These are phyloP conservation scores for Calameuta filiformis DNA, from an alignment of 2,888 invertebrate genomes.

Conservation along the genomic window DNA sequence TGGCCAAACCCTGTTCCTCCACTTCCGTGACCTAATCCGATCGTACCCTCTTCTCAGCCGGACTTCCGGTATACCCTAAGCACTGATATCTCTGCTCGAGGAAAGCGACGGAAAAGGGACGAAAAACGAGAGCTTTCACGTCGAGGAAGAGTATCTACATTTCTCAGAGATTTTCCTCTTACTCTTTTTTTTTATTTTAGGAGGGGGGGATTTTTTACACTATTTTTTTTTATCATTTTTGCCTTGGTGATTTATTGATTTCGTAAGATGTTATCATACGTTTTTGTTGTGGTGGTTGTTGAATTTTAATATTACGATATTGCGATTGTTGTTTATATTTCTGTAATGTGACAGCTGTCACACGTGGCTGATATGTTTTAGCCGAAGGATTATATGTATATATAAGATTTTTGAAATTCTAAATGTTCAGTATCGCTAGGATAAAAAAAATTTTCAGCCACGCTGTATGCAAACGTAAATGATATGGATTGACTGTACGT, in stretches of 20 bases:
- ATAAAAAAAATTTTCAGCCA: background rate
- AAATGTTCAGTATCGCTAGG: background rate
- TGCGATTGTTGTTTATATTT: too few species aligned
- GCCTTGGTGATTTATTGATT: background rate
- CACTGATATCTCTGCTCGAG: background rate
- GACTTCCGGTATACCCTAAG: background rate
- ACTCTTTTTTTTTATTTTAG: too few species aligned
- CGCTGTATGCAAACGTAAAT: background rate
- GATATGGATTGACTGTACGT: background rate
- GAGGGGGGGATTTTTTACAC: background rate
- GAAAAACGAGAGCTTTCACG: background rate
- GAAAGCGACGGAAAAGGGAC: background rate
- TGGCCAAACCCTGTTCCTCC: background rate
- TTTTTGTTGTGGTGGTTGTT: background rate
- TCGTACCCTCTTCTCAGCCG: background rate
- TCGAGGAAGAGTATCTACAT: background rate
- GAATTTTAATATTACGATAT: background rate
- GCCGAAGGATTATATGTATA: too few species aligned
- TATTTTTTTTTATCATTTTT: background rate
- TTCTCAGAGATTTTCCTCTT: background rate
- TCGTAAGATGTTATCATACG: background rate
- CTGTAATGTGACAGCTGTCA: too few species aligned
- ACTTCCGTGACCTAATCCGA: background rate
- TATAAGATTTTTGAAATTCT: background rate
- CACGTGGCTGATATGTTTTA: too few species aligned